Conservation (phyloP, 2,888 invertebrate species). For the Hartigia nigra region DNA sequence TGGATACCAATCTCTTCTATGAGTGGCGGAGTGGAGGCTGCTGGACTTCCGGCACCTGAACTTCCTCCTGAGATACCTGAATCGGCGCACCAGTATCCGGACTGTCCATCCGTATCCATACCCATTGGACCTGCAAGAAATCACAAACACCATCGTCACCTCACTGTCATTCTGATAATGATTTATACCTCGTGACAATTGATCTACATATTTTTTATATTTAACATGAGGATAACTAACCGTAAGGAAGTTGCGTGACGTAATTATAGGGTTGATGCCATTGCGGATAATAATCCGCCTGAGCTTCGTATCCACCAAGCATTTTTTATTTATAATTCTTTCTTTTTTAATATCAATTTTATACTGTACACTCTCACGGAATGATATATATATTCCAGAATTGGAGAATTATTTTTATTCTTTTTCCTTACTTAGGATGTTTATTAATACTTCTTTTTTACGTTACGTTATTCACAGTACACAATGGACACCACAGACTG, state of each 20-base stretch:
- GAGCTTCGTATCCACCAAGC: slow-evolving; percentile 62
- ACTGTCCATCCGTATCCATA: slow-evolving; percentile 56
- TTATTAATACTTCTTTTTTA: not conserved
- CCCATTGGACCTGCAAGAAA: slow-evolving; percentile 39
- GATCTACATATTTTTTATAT: not conserved
- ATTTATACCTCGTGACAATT: not conserved
- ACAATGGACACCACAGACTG: not conserved
- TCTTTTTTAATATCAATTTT: not conserved
- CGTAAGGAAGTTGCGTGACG: slow-evolving; percentile 61
- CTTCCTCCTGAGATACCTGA: slow-evolving; percentile 62
- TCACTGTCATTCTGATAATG: not conserved
- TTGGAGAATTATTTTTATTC: not conserved
- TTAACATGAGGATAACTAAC: slow-evolving; percentile 40
- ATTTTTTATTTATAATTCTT: slow-evolving; percentile 27
- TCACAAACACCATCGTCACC: not conserved
- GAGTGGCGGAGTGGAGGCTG: slow-evolving; percentile 60
- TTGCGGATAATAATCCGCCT: slow-evolving; percentile 62
- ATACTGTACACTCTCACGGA: not conserved
- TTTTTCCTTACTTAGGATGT: not conserved
- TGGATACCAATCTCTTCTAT: slow-evolving; percentile 59
- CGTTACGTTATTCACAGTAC: not conserved
- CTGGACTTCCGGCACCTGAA: slow-evolving; percentile 61
- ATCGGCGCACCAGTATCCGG: slow-evolving; percentile 61
- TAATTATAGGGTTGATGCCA: slow-evolving; percentile 65
- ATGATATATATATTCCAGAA: not conserved